Percentiles rank a stretch among this genome's conserved stretches.
Evolutionary conservation across 2,888 invertebrate genomes (phyloP).

Genomic region (Papilio demoleus): DNA sequence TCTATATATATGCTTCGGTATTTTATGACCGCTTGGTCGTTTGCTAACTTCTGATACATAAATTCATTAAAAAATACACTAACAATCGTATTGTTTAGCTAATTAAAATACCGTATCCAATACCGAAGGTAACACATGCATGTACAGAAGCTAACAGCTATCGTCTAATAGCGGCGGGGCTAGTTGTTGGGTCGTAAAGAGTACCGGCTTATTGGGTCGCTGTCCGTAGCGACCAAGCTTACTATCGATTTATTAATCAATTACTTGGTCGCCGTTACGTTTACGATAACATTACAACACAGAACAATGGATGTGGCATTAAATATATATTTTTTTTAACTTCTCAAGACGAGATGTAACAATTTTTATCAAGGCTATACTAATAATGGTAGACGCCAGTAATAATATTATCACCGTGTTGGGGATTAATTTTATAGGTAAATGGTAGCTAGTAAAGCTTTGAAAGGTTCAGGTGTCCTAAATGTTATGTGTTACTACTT

Average conservation of each 20-base stretch:
- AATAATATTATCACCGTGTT: too few species aligned
- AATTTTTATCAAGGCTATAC: neutral
- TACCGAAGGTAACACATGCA: slow-evolving; percentile 43
- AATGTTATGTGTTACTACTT: too few species aligned
- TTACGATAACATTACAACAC: slow-evolving; percentile 50
- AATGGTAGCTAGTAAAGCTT: neutral
- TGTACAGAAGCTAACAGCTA: slow-evolving; percentile 60
- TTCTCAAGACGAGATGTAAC: neutral
- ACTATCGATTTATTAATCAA: slow-evolving; percentile 37
- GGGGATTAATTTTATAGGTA: too few species aligned
- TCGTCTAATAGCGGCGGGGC: slow-evolving; percentile 62
- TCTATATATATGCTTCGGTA: too few species aligned
- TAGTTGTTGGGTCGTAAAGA: slow-evolving; percentile 71
- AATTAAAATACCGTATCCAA: slow-evolving; percentile 52
- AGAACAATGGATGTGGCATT: slow-evolving; percentile 51
- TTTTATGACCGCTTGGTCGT: too few species aligned
- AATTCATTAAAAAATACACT: neutral
- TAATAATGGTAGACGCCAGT: too few species aligned
- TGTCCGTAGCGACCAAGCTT: slow-evolving; percentile 13
- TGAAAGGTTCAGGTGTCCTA: neutral
- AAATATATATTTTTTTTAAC: neutral
- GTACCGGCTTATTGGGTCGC: slow-evolving; percentile 53
- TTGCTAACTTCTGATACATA: too few species aligned
- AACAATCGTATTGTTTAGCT: neutral
- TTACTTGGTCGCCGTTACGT: slow-evolving; percentile 24